These are phyloP conservation scores for Vireo altiloquus DNA, from an alignment of 2,113 vertebrate genomes.

Conservation along the genomic window DNA sequence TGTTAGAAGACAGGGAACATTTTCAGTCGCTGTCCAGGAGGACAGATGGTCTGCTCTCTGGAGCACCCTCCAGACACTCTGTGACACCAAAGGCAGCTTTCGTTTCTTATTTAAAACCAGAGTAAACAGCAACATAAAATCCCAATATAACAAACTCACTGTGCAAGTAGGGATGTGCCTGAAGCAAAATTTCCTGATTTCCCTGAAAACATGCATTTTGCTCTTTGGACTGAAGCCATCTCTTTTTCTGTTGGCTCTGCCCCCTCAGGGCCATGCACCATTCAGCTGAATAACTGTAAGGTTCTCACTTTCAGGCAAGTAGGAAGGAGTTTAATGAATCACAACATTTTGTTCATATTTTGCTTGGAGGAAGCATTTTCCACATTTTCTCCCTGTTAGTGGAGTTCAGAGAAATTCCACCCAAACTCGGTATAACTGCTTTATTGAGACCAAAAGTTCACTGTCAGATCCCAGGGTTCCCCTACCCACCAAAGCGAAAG, in stretches of 20 bases:
- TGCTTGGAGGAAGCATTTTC: conserved; percentile 32
- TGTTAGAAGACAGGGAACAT: background rate
- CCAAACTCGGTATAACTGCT: background rate
- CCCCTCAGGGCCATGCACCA: background rate
- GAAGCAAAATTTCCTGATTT: conserved; percentile 57
- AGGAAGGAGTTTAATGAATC: conserved; percentile 43
- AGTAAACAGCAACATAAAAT: conserved; percentile 44
- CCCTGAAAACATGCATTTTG: conserved; percentile 63
- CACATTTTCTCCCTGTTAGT: conserved; percentile 17
- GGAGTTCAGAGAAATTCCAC: conserved; percentile 12
- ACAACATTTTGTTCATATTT: conserved; percentile 51
- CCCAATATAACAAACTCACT: conserved; percentile 47
- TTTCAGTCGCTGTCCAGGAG: background rate
- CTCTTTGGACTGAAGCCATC: conserved; percentile 58
- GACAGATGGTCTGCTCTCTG: background rate
- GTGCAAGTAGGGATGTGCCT: conserved; percentile 34
- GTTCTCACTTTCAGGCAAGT: conserved; percentile 47
- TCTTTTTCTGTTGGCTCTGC: conserved; percentile 35
- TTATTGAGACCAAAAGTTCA: conserved; percentile 13
- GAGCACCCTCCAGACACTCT: background rate
- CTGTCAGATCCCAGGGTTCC: conserved; percentile 6
- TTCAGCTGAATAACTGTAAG: conserved; percentile 31
- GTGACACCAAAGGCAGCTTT: background rate
- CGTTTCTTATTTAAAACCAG: conserved; percentile 51
- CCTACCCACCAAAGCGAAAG: background rate